Base-by-base conservation (phyloP, 2,113 vertebrate genomes). In the Oreocharis arfaki region DNA sequence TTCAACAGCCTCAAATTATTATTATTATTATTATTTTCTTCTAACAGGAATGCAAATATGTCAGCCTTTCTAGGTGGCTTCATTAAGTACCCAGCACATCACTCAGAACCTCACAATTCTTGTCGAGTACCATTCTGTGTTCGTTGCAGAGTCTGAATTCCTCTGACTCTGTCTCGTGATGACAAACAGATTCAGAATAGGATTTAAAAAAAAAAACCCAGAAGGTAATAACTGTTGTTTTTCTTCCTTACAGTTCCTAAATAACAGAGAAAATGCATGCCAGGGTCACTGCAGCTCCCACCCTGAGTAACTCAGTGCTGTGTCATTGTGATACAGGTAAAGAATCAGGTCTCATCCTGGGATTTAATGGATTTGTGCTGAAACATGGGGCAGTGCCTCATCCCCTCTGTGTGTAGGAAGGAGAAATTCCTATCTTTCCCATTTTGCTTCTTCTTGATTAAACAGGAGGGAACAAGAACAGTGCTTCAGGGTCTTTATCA, bases 11-110 rank as follows among this genome's bases (percentile, higher is more conserved):
- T 86, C 84, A 74, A 95, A 96, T 97, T 92, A 93, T 92, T 92
- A 71, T 97, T 92, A 93, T 92, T 92, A 71, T 89, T 89, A 85
- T 85, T 94, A 93, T 95, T 97, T 89, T 71, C 89, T 75, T 95
- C 87, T 50, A 84, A 20, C 39, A 56, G 71, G 82, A 89, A 95
- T 91, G 89, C 84, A 93, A 96, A 93, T 76, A 68, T 10, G 27
- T 91, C 96, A 91, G 59, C 50, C 68, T 89, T 96, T 56, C 87
- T 74, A 39, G 56, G 42, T 44, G 89, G 93, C 77, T 97, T 96
- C 95, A 96, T 97, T 95, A 96, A 92, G 50, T 44, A 59, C 80
- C 84, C 74, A 91, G 90, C 53, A 64, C 93, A 91, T 94, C 95
- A 74, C 95, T 90, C 95, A 57, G 78, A 84, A 49, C 84, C 95